These are phyloP conservation scores for Volucella inanis DNA, from an alignment of 2,888 invertebrate genomes.

Conservation along the genomic window DNA sequence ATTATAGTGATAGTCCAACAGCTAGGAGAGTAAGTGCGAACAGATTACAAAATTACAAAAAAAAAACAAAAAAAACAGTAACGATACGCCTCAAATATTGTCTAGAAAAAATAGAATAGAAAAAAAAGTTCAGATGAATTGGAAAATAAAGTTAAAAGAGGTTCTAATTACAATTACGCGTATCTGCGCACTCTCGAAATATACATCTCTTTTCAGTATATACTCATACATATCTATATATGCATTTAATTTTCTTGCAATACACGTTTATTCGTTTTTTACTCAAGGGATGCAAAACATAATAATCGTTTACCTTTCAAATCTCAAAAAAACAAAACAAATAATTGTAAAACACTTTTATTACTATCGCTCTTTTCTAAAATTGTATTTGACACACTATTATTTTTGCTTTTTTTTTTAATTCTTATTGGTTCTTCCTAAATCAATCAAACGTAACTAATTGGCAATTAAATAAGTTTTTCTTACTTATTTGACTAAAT, in stretches of 20 bases:
- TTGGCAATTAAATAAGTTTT: slow-evolving; percentile 71
- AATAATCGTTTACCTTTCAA: neutral
- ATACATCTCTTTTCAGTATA: slow-evolving; percentile 5
- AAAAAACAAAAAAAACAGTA: slow-evolving; percentile 44
- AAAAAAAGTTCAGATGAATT: slow-evolving; percentile 9
- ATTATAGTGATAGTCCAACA: slow-evolving; percentile 91
- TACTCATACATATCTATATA: neutral
- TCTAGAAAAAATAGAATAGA: slow-evolving; percentile 24
- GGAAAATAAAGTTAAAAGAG: slow-evolving; percentile 54
- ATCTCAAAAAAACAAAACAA: slow-evolving; percentile 13
- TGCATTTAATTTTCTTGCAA: slow-evolving; percentile 24
- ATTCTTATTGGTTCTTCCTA: slow-evolving; percentile 11
- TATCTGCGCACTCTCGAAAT: slow-evolving; percentile 77
- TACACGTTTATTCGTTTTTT: slow-evolving; percentile 7
- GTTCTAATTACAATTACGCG: slow-evolving; percentile 61
- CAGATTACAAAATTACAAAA: slow-evolving; percentile 63
- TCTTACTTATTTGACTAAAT: slow-evolving; percentile 53
- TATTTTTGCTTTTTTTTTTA: slow-evolving; percentile 29
- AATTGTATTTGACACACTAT: slow-evolving; percentile 26
- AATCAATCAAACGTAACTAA: slow-evolving; percentile 61
- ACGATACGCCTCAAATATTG: slow-evolving; percentile 48
- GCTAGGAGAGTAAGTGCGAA: slow-evolving; percentile 91
- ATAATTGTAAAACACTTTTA: slow-evolving; percentile 34
- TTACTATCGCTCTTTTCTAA: slow-evolving; percentile 50
- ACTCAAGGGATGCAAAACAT: slow-evolving; percentile 15